phyloP scores from a whole-genome alignment of 2,113 vertebrate genomes.

The Zapornia atra region DNA sequence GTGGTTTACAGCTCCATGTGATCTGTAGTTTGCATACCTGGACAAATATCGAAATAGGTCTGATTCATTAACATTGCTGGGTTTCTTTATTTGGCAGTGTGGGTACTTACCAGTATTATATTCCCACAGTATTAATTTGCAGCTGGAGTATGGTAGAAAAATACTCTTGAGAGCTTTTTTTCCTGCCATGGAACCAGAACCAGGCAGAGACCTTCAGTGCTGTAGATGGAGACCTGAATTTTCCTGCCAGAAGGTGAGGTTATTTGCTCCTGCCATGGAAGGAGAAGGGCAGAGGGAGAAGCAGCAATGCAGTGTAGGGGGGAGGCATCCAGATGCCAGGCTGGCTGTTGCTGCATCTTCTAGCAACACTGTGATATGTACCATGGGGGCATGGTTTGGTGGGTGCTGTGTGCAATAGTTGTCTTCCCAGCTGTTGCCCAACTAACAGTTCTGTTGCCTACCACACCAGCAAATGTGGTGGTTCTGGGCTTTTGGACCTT shows the following conservation, averaged over 20 bases:
- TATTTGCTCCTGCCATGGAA: background rate
- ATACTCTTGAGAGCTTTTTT: background rate
- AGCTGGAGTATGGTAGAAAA: background rate
- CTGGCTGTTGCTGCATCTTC: background rate
- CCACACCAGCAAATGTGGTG: background rate
- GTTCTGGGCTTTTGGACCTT: background rate
- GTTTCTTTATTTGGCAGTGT: background rate
- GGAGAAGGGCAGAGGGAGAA: background rate
- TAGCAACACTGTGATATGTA: background rate
- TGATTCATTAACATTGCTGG: background rate
- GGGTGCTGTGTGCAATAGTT: background rate
- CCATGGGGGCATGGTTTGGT: background rate
- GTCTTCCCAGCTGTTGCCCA: background rate
- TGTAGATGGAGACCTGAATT: background rate
- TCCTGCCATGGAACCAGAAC: background rate
- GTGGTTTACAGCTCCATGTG: background rate
- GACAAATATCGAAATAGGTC: background rate
- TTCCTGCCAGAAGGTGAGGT: background rate
- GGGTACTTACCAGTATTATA: background rate
- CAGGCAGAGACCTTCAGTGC: background rate
- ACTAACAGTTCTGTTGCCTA: background rate
- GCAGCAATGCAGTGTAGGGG: accelerated
- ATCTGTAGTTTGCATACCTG: background rate
- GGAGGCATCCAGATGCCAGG: background rate
- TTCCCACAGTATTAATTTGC: background rate